These are phyloP conservation scores for Escarpia spicata DNA, from an alignment of 2,888 invertebrate genomes.

Conservation along the genomic window DNA sequence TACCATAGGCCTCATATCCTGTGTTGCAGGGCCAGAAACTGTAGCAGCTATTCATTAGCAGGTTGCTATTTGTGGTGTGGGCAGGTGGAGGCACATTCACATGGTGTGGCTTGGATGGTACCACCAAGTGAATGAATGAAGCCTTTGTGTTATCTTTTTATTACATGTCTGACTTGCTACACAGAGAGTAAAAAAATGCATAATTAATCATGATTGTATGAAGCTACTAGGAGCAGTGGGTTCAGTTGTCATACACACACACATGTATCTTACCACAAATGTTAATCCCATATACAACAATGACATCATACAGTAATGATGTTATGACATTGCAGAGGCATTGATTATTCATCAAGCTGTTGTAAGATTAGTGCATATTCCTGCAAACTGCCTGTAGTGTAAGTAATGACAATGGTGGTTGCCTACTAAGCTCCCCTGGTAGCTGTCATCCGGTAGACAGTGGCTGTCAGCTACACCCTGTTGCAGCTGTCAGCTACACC, in stretches of 20 bases:
- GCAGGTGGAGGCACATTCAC: neutral
- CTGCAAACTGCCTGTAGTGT: neutral
- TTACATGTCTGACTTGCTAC: neutral
- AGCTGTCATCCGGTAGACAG: too few relatives aligned
- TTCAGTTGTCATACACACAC: neutral
- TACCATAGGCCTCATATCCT: neutral
- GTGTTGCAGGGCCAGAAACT: neutral
- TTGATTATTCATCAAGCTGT: neutral
- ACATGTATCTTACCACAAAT: neutral
- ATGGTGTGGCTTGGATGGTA: neutral
- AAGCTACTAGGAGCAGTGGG: too few relatives aligned
- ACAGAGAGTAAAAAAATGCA: neutral
- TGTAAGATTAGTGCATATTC: neutral
- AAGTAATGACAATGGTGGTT: neutral
- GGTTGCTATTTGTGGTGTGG: neutral
- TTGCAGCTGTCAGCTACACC: too few relatives aligned
- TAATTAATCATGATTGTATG: neutral
- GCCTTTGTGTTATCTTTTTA: neutral
- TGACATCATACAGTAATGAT: constrained; percentile 1
- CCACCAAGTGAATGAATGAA: neutral
- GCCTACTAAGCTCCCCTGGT: neutral
- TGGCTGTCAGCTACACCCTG: neutral
- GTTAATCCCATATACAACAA: neutral
- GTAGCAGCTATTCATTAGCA: neutral
- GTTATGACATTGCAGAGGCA: neutral